phyloP scores from a whole-genome alignment of 2,888 invertebrate genomes.

The Tinea trinotella region DNA sequence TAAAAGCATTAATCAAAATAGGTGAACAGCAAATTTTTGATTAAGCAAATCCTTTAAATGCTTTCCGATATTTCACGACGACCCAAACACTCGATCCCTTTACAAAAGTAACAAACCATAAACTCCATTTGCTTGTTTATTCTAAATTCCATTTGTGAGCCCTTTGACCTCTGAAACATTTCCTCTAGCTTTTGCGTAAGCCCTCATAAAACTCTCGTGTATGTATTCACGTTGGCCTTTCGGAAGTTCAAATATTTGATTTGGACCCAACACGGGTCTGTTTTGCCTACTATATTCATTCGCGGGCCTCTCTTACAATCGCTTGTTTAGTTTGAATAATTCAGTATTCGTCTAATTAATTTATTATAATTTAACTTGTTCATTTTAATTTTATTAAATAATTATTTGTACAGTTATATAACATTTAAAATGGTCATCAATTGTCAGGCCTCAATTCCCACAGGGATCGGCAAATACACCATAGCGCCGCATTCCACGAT shows the following conservation, averaged over 20 bases:
- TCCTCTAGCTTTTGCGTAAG: slow-evolving; percentile 6
- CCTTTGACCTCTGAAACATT: slow-evolving; percentile 17
- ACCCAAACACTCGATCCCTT: slow-evolving; percentile 5
- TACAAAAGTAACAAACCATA: not conserved
- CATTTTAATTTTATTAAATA: no score
- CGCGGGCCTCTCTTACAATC: not conserved
- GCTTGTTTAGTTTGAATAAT: not conserved
- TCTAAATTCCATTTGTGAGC: slow-evolving; percentile 5
- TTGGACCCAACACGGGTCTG: slow-evolving; percentile 7
- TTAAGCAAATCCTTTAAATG: not conserved
- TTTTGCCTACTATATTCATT: not conserved
- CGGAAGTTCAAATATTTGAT: slow-evolving; percentile 17
- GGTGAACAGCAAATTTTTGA: not conserved
- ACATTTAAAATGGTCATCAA: no score
- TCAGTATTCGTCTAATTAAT: no score
- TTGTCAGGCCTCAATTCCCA: no score
- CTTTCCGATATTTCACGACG: not conserved
- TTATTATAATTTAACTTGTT: no score
- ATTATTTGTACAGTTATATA: no score
- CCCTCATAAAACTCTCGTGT: slow-evolving; percentile 1
- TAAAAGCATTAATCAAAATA: not conserved
- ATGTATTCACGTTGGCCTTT: slow-evolving; percentile 5
- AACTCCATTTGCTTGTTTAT: slow-evolving; percentile 12
- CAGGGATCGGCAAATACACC: no score
- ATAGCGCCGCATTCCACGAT: no score